These are phyloP conservation scores for Pedionomus torquatus DNA, from an alignment of 2,113 vertebrate species.

Conservation along the genomic window DNA sequence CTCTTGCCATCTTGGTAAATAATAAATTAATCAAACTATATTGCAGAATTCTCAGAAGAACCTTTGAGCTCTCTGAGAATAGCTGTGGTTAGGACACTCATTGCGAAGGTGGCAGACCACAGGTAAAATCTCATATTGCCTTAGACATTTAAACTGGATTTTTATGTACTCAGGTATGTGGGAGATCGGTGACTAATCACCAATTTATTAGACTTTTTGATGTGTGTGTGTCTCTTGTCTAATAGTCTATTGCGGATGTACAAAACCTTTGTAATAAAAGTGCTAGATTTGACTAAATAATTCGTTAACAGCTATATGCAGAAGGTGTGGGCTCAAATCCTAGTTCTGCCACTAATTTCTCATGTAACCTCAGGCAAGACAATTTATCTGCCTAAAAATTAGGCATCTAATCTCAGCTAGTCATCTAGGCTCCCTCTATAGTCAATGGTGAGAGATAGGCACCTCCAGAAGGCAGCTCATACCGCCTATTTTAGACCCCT, in stretches of 20 bases:
- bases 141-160: not conserved
- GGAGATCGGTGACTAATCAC: not conserved
- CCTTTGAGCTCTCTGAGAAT: not conserved
- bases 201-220: not conserved
- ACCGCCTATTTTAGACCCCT: not conserved
- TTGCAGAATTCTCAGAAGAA: not conserved
- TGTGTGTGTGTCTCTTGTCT: not conserved
- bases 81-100: not conserved
- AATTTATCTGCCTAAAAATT: slow-evolving; percentile 54
- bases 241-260: not conserved
- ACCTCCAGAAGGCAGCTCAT: slow-evolving; percentile 32
- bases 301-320: not conserved
- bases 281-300: not conserved
- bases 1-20: not conserved
- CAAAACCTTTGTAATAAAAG: not conserved
- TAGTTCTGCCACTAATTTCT: slow-evolving; percentile 15
- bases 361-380: slow-evolving; percentile 41
- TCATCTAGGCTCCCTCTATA: slow-evolving; percentile 66
- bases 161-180: not conserved
- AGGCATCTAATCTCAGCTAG: slow-evolving; percentile 63
- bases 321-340: not conserved
- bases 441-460: slow-evolving; percentile 42
- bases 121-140: not conserved
- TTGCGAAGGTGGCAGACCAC: not conserved
- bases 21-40: not conserved